These are phyloP conservation scores for Dipodomys merriami DNA, from an alignment of 2,113 vertebrate species.

Conservation along the genomic window DNA sequence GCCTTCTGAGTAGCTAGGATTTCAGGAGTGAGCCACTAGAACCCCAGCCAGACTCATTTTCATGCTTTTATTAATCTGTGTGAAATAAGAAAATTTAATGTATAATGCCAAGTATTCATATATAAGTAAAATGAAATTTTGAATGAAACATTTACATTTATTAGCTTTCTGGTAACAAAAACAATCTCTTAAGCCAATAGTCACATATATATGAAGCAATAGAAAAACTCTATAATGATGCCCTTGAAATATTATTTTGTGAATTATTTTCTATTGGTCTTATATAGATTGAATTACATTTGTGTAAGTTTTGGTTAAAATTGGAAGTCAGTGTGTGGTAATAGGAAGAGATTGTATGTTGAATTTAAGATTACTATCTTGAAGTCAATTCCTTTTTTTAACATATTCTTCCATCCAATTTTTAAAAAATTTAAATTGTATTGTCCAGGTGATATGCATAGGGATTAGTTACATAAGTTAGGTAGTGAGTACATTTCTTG, in stretches of 20 bases:
- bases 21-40: too few species aligned
- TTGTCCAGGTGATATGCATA: too few species aligned
- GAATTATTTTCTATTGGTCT: not conserved
- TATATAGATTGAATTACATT: not conserved
- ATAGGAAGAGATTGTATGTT: not conserved
- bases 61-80: not conserved
- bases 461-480: too few species aligned
- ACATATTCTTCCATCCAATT: too few species aligned
- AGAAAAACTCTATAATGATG: not conserved
- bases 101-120: conserved; percentile 3
- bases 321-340: not conserved
- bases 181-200: not conserved
- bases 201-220: not conserved
- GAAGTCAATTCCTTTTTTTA: not conserved
- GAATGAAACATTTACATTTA: not conserved
- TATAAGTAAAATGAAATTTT: conserved; percentile 48
- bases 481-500: too few species aligned
- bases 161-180: not conserved
- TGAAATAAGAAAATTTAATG: not conserved
- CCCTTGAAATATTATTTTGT: not conserved
- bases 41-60: not conserved
- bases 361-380: not conserved
- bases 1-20: too few species aligned
- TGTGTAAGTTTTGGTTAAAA: not conserved
- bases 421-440: too few species aligned